Conservation (phyloP, 2,797 vertebrate genomes). For the Adelosebastes latens region DNA sequence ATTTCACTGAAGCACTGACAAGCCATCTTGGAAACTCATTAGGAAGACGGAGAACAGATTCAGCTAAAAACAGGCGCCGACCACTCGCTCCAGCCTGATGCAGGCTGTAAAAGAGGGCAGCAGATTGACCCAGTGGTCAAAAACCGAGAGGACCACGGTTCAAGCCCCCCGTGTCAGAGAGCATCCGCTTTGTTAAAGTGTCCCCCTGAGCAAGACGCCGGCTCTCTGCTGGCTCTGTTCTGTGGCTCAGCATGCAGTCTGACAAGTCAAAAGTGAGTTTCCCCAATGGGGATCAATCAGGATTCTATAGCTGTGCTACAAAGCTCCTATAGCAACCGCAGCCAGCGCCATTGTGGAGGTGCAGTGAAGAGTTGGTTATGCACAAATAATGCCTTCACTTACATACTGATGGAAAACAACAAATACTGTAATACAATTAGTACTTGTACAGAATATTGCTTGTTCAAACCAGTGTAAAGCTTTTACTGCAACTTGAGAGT, state of each 20-base stretch:
- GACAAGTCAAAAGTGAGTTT: slow-evolving; percentile 31
- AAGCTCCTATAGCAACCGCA: slow-evolving; percentile 16
- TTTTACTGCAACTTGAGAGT: not conserved
- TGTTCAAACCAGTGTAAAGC: not conserved
- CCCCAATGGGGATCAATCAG: slow-evolving; percentile 23
- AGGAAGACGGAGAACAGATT: not conserved
- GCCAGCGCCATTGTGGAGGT: not conserved
- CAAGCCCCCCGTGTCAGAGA: slow-evolving; percentile 31
- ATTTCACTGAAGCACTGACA: slow-evolving; percentile 1
- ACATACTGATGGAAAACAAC: not conserved
- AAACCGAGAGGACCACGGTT: not conserved
- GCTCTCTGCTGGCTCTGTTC: slow-evolving; percentile 16
- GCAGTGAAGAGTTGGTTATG: not conserved
- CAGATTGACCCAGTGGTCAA: slow-evolving; percentile 7
- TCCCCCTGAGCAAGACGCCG: not conserved
- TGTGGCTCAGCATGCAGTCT: slow-evolving; percentile 24
- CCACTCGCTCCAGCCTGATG: not conserved
- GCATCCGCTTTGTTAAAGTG: slow-evolving; percentile 16
- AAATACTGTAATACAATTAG: not conserved
- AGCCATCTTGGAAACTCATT: slow-evolving; percentile 35
- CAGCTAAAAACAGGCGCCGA: not conserved
- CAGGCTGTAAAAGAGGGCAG: not conserved
- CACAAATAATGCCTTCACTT: not conserved
- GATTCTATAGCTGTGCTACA: slow-evolving; percentile 17
- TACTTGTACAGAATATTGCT: not conserved